phyloP scores from a whole-genome alignment of 2,888 invertebrate species.

The Lasioglossum vierecki region DNA sequence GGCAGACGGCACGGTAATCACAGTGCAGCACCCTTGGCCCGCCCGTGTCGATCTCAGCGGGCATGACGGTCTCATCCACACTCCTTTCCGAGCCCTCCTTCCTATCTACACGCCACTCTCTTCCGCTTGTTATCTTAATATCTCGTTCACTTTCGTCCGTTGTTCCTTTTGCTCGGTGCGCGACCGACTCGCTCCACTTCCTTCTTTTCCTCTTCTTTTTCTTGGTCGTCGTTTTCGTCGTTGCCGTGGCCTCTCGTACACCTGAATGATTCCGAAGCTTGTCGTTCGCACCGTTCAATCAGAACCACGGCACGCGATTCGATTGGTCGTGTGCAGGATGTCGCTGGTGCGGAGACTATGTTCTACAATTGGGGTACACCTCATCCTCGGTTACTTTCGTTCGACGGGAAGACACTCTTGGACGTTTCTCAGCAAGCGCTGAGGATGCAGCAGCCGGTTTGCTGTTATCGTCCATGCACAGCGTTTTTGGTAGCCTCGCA shows the following conservation, averaged over 20 bases:
- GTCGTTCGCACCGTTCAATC: neutral
- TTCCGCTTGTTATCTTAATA: slow-evolving; percentile 29
- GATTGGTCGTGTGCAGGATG: neutral
- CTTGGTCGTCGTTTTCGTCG: neutral
- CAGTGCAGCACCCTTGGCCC: slow-evolving; percentile 81
- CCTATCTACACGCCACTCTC: slow-evolving; percentile 49
- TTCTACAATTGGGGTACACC: slow-evolving; percentile 18
- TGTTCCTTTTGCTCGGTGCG: neutral
- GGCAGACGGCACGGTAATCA: slow-evolving; percentile 77
- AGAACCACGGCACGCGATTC: slow-evolving; percentile 19
- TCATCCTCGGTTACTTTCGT: slow-evolving; percentile 66
- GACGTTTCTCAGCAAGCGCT: slow-evolving; percentile 34
- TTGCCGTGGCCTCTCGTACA: neutral
- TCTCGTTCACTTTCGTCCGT: slow-evolving; percentile 22
- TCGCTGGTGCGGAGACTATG: slow-evolving; percentile 5
- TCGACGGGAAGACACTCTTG: slow-evolving; percentile 9
- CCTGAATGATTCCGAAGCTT: neutral
- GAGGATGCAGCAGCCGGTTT: slow-evolving; percentile 59
- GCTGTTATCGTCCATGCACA: slow-evolving; percentile 66
- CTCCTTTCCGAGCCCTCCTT: slow-evolving; percentile 63
- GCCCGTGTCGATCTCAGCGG: slow-evolving; percentile 80
- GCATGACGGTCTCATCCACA: slow-evolving; percentile 82
- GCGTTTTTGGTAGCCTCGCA: slow-evolving; percentile 68
- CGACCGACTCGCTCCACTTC: neutral
- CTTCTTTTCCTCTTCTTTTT: neutral